phyloP scores from a whole-genome alignment of 1,140 invertebrate species.

The Telenomus remus region DNA sequence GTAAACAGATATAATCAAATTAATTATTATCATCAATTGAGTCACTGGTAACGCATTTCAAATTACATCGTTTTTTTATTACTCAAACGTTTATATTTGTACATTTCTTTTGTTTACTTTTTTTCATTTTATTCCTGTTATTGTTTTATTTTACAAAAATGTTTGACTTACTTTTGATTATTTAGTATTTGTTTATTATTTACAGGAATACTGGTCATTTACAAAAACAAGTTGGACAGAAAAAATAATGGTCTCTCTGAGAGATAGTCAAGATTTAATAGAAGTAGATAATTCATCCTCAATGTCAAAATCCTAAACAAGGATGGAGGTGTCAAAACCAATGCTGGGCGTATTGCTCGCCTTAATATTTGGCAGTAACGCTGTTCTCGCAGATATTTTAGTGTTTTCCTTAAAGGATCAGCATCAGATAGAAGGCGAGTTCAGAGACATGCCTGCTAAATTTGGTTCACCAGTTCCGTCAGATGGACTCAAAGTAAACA shows the following conservation, averaged over 20 bases:
- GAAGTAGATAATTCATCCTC: neutral
- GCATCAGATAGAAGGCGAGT: conserved; percentile 80
- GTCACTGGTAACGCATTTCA: no score
- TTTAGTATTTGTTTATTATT: no score
- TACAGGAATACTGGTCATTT: no score
- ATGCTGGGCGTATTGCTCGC: conserved; percentile 27
- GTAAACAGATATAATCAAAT: no score
- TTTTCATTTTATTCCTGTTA: no score
- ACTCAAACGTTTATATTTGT: no score
- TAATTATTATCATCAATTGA: no score
- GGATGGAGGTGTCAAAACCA: conserved; percentile 22
- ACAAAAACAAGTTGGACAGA: neutral
- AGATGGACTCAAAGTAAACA: conserved; percentile 74
- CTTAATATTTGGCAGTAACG: conserved; percentile 36
- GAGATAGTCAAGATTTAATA: neutral
- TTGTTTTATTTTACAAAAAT: no score
- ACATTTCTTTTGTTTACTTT: no score
- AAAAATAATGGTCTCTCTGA: conserved; percentile 11
- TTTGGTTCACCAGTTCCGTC: conserved; percentile 80
- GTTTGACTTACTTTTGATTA: no score
- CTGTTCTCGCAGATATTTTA: conserved; percentile 72
- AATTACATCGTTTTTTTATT: no score
- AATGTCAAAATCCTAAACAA: conserved; percentile 1
- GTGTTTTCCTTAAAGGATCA: conserved; percentile 69
- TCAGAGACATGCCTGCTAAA: conserved; percentile 80